Percentiles rank a stretch among this genome's conserved stretches.
phyloP scores from a whole-genome alignment of 1,140 invertebrate genomes.

The Druon quercuslanigerum region DNA sequence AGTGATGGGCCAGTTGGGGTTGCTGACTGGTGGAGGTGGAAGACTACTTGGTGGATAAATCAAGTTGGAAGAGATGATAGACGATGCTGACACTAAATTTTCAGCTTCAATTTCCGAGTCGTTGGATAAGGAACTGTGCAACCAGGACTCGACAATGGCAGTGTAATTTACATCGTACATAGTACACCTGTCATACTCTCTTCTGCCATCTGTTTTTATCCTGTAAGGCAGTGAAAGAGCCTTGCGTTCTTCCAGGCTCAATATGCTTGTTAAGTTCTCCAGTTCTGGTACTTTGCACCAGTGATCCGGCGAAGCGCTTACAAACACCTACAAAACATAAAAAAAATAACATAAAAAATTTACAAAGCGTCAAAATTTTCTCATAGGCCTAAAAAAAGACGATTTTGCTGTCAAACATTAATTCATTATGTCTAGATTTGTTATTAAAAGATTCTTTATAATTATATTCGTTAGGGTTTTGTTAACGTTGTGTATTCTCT shows the following conservation, averaged over 20 bases:
- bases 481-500: too few species aligned
- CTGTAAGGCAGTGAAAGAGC: slow-evolving; percentile 76
- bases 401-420: too few species aligned
- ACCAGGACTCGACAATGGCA: slow-evolving; percentile 67
- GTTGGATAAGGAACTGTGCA: slow-evolving; percentile 39
- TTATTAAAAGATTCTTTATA: too few species aligned
- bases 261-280: slow-evolving; percentile 70
- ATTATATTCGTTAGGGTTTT: too few species aligned
- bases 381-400: too few species aligned
- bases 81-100: slow-evolving; percentile 33
- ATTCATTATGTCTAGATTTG: too few species aligned
- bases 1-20: slow-evolving; percentile 64
- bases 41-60: slow-evolving; percentile 49
- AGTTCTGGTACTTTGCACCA: slow-evolving; percentile 81
- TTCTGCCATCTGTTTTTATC: slow-evolving; percentile 67
- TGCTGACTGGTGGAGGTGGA: slow-evolving; percentile 64
- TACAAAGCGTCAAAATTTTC: too few species aligned
- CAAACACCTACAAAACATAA: slow-evolving; percentile 78
- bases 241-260: slow-evolving; percentile 77
- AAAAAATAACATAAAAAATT: too few species aligned
- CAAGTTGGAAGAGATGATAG: slow-evolving; percentile 44
- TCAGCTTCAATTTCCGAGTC: slow-evolving; percentile 32
- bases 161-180: slow-evolving; percentile 77
- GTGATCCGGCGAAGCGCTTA: slow-evolving; percentile 81
- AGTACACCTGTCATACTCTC: slow-evolving; percentile 71